Evolutionary conservation across 2,888 invertebrate genomes (phyloP).

Genomic region (Thysanoteuthis rhombus): DNA sequence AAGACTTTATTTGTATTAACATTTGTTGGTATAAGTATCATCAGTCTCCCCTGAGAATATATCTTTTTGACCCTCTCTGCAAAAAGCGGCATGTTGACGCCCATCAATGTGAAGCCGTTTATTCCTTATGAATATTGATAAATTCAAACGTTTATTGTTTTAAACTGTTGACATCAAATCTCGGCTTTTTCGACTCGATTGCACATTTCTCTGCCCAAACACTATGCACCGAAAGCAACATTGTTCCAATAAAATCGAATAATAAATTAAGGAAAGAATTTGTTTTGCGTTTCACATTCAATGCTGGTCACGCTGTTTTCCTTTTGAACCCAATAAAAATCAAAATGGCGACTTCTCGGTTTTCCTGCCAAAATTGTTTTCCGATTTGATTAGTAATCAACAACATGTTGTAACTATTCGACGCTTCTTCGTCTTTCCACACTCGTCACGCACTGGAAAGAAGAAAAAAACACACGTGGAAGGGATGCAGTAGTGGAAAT

Average conservation of each 20-base stretch:
- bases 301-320: slow-evolving; percentile 12
- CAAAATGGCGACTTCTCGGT: background rate
- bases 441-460: background rate
- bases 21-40: too few species aligned
- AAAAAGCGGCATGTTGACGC: too few species aligned
- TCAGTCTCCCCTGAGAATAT: too few species aligned
- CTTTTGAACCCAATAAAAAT: background rate
- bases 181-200: too few species aligned
- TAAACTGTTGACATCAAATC: too few species aligned
- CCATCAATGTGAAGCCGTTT: too few species aligned
- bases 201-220: background rate
- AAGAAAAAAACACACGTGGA: too few species aligned
- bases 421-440: background rate
- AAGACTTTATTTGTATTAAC: too few species aligned
- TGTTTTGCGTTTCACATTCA: background rate
- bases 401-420: background rate
- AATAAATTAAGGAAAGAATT: background rate
- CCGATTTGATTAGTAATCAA: background rate
- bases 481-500: background rate
- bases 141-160: too few species aligned
- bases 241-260: background rate
- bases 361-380: background rate
- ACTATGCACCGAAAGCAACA: background rate
- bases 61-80: too few species aligned
- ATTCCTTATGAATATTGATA: too few species aligned